These are phyloP conservation scores for Laspeyria flexula DNA, from an alignment of 2,888 invertebrate genomes.

Conservation along the genomic window DNA sequence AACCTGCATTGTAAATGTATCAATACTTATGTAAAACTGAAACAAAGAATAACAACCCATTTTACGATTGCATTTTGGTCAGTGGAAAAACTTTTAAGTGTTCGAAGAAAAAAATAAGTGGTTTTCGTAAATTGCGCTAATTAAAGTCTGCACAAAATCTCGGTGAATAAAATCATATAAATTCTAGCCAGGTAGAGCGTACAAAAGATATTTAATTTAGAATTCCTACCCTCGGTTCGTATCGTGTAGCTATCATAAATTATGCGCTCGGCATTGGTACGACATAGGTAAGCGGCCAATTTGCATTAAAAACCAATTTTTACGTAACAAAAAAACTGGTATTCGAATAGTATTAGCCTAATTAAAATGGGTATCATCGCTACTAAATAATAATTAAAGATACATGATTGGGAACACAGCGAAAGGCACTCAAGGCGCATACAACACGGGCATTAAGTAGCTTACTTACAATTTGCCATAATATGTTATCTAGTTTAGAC, in stretches of 20 bases:
- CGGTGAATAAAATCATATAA: not conserved
- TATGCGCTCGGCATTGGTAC: conserved; percentile 14
- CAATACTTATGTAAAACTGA: not conserved
- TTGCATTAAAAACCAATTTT: conserved; percentile 37
- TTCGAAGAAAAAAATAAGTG: too few relatives aligned
- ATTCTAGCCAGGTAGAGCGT: not conserved
- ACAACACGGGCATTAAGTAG: conserved; percentile 22
- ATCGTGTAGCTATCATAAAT: conserved; percentile 16
- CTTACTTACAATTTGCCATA: conserved; percentile 24
- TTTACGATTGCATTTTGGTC: too few relatives aligned
- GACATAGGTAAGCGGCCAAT: conserved; percentile 18
- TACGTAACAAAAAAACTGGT: conserved; percentile 31
- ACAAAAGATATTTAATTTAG: not conserved
- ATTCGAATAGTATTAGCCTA: conserved; percentile 24
- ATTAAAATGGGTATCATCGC: conserved; percentile 28
- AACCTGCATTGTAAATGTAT: too few relatives aligned
- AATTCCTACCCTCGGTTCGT: conserved; percentile 12
- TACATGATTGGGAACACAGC: conserved; percentile 8
- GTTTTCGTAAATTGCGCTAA: too few relatives aligned
- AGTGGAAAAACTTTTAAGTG: too few relatives aligned
- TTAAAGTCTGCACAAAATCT: too few relatives aligned
- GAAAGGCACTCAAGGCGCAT: conserved; percentile 24
- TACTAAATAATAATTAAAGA: conserved; percentile 15
- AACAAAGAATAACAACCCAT: not conserved
- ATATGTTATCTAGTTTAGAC: too few relatives aligned